phyloP scores from a whole-genome alignment of 2,797 vertebrate genomes.

The Alosa sapidissima region DNA sequence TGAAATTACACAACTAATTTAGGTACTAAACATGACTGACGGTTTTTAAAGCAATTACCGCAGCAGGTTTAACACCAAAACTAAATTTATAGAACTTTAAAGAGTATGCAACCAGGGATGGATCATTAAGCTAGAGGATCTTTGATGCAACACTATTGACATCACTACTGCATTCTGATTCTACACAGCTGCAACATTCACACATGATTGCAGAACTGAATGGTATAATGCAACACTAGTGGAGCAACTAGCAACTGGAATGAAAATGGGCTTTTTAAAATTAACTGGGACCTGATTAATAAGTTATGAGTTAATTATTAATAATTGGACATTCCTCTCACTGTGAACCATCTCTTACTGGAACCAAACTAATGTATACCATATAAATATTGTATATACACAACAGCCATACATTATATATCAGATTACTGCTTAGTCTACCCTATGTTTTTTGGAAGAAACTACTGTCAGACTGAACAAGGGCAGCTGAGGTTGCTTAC shows the following conservation, averaged over 20 bases:
- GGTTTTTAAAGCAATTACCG: not conserved
- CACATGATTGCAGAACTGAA: not conserved
- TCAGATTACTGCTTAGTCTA: no score
- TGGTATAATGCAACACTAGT: not conserved
- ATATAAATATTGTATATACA: no score
- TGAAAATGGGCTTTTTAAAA: not conserved
- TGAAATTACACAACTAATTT: conserved; percentile 5
- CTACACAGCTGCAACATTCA: not conserved
- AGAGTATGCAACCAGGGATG: no score
- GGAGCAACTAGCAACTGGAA: not conserved
- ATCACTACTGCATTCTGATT: not conserved
- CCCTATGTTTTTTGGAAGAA: no score
- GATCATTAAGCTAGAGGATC: no score
- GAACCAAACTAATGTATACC: not conserved
- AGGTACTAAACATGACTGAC: not conserved
- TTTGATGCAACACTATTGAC: not conserved
- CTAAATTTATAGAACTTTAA: not conserved
- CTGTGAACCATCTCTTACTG: not conserved
- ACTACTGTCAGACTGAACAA: no score
- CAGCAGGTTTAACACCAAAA: not conserved
- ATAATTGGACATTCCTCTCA: not conserved
- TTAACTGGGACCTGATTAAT: not conserved
- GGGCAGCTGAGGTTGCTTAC: no score
- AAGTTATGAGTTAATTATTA: not conserved
- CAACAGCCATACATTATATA: no score